These are phyloP conservation scores for Scelioninae gen. 2 DNA, from an alignment of 2,888 invertebrate genomes.

Conservation along the genomic window DNA sequence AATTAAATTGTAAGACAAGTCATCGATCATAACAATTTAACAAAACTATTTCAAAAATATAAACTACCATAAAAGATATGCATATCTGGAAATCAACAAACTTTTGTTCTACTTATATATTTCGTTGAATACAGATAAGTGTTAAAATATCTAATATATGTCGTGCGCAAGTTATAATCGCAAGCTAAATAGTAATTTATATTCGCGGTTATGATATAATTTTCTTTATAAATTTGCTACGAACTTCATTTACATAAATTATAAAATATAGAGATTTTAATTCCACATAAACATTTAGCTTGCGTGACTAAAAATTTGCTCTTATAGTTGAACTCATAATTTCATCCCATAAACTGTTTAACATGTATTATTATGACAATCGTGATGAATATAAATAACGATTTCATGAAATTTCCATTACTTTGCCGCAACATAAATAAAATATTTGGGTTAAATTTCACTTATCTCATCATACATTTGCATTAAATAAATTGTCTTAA, in stretches of 20 bases:
- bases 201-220: slow-evolving; percentile 18
- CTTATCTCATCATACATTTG: too few species aligned
- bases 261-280: slow-evolving; percentile 31
- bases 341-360: slow-evolving; percentile 6
- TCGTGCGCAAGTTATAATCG: too few species aligned
- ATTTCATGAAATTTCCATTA: background rate
- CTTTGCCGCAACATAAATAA: background rate
- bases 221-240: slow-evolving; percentile 22
- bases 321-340: slow-evolving; percentile 17
- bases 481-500: too few species aligned
- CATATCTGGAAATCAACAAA: too few species aligned
- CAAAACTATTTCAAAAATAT: too few species aligned
- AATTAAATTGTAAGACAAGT: too few species aligned
- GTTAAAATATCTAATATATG: too few species aligned
- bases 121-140: too few species aligned
- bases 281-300: slow-evolving; percentile 33
- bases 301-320: slow-evolving; percentile 30
- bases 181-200: slow-evolving; percentile 22
- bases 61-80: too few species aligned
- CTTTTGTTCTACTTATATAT: too few species aligned
- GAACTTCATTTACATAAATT: slow-evolving; percentile 39
- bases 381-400: slow-evolving; percentile 14
- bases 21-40: too few species aligned
- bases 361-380: slow-evolving; percentile 18
- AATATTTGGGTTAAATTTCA: too few species aligned